phyloP scores from a whole-genome alignment of 2,888 invertebrate genomes.

The Agrotis clavis region DNA sequence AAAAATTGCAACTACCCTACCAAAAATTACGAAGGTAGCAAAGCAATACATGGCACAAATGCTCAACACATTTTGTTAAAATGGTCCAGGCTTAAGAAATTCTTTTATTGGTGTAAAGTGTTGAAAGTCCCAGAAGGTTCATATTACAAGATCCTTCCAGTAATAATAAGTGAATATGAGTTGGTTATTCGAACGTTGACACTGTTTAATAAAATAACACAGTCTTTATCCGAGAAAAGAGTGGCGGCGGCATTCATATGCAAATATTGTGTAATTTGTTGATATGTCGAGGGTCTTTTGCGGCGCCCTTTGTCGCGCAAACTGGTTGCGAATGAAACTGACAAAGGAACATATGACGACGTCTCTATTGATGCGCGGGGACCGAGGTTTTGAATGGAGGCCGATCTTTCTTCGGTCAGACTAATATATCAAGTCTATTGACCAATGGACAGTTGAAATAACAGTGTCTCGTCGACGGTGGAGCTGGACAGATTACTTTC shows the following conservation, averaged over 20 bases:
- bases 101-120: constrained; percentile 32
- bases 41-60: constrained; percentile 1
- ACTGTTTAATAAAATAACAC: constrained; percentile 84
- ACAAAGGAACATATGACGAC: constrained; percentile 88
- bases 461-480: constrained; percentile 73
- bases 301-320: constrained; percentile 85
- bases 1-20: neutral
- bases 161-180: constrained; percentile 72
- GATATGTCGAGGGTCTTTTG: constrained; percentile 90
- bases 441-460: constrained; percentile 83
- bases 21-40: neutral
- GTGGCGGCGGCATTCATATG: constrained; percentile 84
- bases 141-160: constrained; percentile 63
- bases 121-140: constrained; percentile 59
- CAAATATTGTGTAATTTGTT: constrained; percentile 90
- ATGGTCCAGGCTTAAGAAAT: constrained; percentile 3
- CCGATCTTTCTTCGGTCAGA: constrained; percentile 75
- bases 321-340: constrained; percentile 81
- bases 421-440: constrained; percentile 83
- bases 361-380: constrained; percentile 82
- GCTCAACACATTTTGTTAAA: constrained; percentile 3
- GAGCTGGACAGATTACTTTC: constrained; percentile 61
- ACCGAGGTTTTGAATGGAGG: constrained; percentile 74
- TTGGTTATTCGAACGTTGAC: constrained; percentile 80
- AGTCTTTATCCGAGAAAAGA: constrained; percentile 81